A percentile compares a stretch with the other conserved stretches of the same genome.
Evolutionary conservation across 2,797 vertebrate species (phyloP).

Genomic region (Gallirallus australis): DNA sequence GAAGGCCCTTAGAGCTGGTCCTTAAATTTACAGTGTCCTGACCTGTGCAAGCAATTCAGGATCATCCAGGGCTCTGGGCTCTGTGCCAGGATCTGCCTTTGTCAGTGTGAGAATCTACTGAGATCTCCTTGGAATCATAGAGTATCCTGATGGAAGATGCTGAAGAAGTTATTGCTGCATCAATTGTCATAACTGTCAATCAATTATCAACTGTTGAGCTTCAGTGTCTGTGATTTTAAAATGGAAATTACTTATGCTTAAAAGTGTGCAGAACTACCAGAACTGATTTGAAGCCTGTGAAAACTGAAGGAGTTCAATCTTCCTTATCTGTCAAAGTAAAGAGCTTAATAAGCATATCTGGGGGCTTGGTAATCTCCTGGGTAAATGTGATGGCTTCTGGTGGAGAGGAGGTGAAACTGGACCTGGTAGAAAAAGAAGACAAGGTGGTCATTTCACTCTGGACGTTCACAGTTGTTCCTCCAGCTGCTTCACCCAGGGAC

Average conservation of each 20-base stretch:
- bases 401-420: background rate
- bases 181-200: background rate
- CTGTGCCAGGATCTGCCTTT: background rate
- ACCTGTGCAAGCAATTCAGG: background rate
- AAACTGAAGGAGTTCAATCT: background rate
- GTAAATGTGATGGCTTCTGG: background rate
- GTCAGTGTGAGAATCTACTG: background rate
- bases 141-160: background rate
- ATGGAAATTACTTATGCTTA: background rate
- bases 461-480: background rate
- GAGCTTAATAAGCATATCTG: background rate
- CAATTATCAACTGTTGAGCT: background rate
- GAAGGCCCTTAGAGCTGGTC: accelerated
- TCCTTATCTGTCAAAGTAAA: background rate
- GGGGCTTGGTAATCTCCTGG: background rate
- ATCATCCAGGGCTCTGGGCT: background rate
- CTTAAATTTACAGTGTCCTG: background rate
- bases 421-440: background rate
- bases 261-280: background rate
- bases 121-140: background rate
- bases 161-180: background rate
- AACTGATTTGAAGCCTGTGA: background rate
- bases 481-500: background rate
- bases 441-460: background rate
- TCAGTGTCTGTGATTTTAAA: background rate